Percentiles rank a stretch among this genome's conserved stretches.
Conservation (phyloP, 1,140 invertebrate genomes). For the Drosophila sp. region DNA sequence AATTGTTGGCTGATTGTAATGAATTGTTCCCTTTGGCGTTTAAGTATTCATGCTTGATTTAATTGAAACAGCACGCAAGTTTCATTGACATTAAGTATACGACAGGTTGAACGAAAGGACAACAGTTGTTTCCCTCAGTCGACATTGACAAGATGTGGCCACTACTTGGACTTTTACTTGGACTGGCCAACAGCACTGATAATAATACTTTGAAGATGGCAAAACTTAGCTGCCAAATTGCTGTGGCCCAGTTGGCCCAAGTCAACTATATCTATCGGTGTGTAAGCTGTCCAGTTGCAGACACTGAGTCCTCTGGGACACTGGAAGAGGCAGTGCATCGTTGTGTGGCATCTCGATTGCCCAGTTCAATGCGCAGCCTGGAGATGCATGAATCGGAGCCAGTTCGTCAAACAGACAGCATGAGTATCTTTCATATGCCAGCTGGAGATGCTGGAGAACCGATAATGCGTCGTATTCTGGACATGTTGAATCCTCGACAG, state of each 20-base stretch:
- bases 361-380: conserved; percentile 44
- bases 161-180: conserved; percentile 22
- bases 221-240: conserved; percentile 51
- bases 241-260: conserved; percentile 33
- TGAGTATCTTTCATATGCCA: conserved; percentile 65
- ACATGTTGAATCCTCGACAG: conserved; percentile 70
- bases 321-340: conserved; percentile 47
- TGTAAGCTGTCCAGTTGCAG: conserved; percentile 35
- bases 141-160: conserved; percentile 29
- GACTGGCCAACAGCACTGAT: conserved; percentile 8
- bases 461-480: conserved; percentile 50
- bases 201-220: conserved; percentile 18
- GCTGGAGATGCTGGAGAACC: conserved; percentile 22
- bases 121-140: neutral
- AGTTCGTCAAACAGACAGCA: conserved; percentile 52
- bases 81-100: conserved; percentile 18
- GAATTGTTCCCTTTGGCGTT: conserved; percentile 3
- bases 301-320: neutral
- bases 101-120: neutral
- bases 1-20: neutral
- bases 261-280: conserved; percentile 70
- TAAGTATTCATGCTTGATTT: conserved; percentile 5
- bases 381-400: conserved; percentile 59
- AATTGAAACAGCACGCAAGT: conserved; percentile 33
- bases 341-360: conserved; percentile 51